Conservation (phyloP, 2,113 vertebrate species). For the Macquaria australasica region DNA sequence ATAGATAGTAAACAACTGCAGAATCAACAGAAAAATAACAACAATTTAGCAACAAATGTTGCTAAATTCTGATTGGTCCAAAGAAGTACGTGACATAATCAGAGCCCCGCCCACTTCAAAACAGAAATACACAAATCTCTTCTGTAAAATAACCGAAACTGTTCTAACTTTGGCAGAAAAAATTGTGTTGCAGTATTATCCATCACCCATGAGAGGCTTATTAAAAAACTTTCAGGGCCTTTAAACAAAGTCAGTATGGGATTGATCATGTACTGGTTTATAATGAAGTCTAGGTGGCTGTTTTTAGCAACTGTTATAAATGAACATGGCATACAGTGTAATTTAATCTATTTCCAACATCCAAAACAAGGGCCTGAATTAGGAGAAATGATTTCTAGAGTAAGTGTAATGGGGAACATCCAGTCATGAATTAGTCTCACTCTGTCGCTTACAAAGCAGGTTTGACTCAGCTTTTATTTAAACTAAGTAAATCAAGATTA, state of each 20-base stretch:
- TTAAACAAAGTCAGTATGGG: not conserved
- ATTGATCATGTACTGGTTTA: too few relatives aligned
- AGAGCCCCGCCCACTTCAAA: not conserved
- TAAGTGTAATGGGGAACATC: not conserved
- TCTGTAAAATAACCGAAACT: not conserved
- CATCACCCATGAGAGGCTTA: not conserved
- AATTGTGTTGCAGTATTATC: not conserved
- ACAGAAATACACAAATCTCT: not conserved
- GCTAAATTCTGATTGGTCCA: not conserved
- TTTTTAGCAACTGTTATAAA: not conserved
- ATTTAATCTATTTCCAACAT: not conserved
- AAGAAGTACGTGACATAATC: not conserved
- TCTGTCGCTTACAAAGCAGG: not conserved
- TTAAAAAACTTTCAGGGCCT: not conserved
- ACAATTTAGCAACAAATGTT: too few relatives aligned
- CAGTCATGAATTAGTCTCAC: not conserved
- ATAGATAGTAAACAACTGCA: not conserved
- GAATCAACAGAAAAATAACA: not conserved
- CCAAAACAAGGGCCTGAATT: not conserved
- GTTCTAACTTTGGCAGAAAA: not conserved
- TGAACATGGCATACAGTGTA: not conserved
- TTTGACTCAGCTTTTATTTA: slow-evolving; percentile 20
- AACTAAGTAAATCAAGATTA: slow-evolving; percentile 13
- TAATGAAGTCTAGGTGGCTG: not conserved
- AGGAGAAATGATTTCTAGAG: not conserved